Evolutionary conservation across 2,797 vertebrate genomes (phyloP).

Genomic region (Spinus olivaceus): DNA sequence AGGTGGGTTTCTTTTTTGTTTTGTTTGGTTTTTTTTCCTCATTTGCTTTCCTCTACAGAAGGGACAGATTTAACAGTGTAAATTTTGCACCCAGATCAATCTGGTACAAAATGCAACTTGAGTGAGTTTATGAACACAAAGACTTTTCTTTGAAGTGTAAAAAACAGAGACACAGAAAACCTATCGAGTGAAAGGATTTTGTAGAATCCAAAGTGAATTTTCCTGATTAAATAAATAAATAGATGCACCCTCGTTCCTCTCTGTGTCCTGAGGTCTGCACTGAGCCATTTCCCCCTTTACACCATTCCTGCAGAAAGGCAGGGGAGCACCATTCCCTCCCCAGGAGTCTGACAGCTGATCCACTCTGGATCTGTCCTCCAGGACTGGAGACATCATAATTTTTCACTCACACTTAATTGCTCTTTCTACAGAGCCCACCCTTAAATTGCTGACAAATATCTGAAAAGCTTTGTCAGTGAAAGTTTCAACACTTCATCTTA

Average conservation of each 20-base stretch:
- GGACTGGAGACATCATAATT: background rate
- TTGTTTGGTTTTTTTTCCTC: background rate
- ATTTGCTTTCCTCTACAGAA: background rate
- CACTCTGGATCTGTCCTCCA: background rate
- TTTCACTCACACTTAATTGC: background rate
- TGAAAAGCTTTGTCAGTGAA: background rate
- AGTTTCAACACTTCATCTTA: background rate
- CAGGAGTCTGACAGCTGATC: background rate
- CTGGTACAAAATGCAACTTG: background rate
- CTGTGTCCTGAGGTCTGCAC: fast-evolving
- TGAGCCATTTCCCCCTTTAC: background rate
- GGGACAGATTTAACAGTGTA: background rate
- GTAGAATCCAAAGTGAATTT: background rate
- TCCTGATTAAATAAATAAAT: background rate
- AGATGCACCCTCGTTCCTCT: background rate
- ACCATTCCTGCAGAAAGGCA: background rate
- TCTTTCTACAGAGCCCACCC: background rate
- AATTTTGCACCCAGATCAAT: background rate
- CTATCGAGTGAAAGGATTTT: background rate
- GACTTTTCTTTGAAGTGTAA: background rate
- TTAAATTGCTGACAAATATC: background rate
- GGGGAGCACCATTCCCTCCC: background rate
- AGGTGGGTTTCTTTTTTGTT: background rate
- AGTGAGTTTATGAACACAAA: background rate
- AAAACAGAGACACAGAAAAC: background rate